These are phyloP conservation scores for Selenia dentaria DNA, from an alignment of 2,888 invertebrate genomes.

Conservation along the genomic window DNA sequence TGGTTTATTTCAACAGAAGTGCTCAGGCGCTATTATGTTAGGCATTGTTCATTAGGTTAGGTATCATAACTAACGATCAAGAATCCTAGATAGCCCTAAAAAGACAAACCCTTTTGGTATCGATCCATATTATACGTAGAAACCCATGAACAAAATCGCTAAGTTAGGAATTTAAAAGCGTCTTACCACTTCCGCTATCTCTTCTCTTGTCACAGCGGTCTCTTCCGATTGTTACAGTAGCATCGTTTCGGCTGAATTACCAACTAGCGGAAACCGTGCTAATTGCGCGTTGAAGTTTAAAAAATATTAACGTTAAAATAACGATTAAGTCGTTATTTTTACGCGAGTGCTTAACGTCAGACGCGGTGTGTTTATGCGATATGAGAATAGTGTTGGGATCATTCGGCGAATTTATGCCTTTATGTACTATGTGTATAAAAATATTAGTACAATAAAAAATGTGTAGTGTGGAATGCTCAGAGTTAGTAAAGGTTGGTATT, in stretches of 20 bases:
- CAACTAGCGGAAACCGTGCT: constrained; percentile 48
- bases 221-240: constrained; percentile 3
- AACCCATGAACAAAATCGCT: no score
- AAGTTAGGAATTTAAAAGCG: neutral
- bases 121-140: no score
- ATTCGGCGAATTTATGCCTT: neutral
- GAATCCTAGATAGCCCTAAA: no score
- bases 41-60: no score
- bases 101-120: no score
- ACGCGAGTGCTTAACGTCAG: constrained; percentile 17
- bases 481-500: no score
- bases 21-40: no score
- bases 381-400: neutral
- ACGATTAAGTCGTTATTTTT: constrained; percentile 30
- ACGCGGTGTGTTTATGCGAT: constrained; percentile 19
- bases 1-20: no score
- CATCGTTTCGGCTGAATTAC: constrained; percentile 52
- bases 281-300: constrained; percentile 55
- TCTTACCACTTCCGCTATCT: neutral
- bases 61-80: no score
- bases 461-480: no score
- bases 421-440: no score
- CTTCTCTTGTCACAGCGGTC: constrained; percentile 1
- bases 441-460: no score
- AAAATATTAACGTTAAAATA: constrained; percentile 47